These are phyloP conservation scores for Bungarus multicinctus DNA, from an alignment of 2,113 vertebrate species.

Conservation along the genomic window DNA sequence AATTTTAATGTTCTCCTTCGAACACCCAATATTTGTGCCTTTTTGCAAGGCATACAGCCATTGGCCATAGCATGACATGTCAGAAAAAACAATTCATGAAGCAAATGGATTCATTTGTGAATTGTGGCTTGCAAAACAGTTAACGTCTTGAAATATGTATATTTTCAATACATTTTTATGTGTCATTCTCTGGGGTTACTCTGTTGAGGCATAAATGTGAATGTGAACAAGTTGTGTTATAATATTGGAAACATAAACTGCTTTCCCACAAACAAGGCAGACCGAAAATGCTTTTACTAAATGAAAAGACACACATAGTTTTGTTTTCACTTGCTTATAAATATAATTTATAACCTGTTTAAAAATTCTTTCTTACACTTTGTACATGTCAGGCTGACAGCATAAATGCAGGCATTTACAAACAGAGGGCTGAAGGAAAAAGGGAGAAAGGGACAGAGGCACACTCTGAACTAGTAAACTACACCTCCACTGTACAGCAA, in stretches of 20 bases:
- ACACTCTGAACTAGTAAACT: constrained; percentile 79
- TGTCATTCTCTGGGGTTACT: neutral
- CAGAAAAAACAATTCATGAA: neutral
- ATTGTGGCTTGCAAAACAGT: neutral
- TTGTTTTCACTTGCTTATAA: constrained; percentile 88
- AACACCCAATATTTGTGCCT: neutral
- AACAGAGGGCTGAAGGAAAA: constrained; percentile 71
- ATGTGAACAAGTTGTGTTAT: neutral
- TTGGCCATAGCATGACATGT: neutral
- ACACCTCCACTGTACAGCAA: constrained; percentile 74
- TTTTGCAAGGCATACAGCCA: neutral
- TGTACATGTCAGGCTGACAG: constrained; percentile 85
- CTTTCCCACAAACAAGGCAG: neutral
- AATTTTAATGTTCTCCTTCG: neutral
- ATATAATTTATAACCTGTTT: constrained; percentile 99
- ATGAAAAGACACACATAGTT: constrained; percentile 48
- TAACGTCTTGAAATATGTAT: neutral
- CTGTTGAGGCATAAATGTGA: neutral
- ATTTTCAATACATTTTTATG: neutral
- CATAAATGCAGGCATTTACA: constrained; percentile 88
- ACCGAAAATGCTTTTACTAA: neutral
- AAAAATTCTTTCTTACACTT: constrained; percentile 99
- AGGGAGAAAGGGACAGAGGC: constrained; percentile 73
- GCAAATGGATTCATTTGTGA: neutral
- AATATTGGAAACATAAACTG: neutral